A percentile compares a stretch with the other conserved stretches of the same genome.
phyloP scores from a whole-genome alignment of 2,888 invertebrate species.

The Spodoptera littoralis region DNA sequence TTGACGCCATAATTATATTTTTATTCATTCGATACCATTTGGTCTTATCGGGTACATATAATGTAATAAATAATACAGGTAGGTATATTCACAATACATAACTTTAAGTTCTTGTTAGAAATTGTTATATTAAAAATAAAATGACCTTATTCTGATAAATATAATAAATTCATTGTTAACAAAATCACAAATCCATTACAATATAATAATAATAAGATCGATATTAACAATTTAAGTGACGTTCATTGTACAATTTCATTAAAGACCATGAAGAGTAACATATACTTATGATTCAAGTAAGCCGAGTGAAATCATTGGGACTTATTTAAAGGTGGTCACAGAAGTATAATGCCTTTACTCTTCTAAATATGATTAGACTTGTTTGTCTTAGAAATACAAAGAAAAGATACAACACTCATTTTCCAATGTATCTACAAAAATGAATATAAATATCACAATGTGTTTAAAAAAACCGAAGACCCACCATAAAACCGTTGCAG shows the following conservation, averaged over 20 bases:
- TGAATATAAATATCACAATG: no score
- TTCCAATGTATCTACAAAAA: no score
- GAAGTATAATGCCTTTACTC: no score
- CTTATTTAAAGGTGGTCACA: no score
- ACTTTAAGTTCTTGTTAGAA: slow-evolving; percentile 31
- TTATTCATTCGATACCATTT: slow-evolving; percentile 29
- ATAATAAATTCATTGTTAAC: slow-evolving; percentile 54
- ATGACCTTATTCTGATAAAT: slow-evolving; percentile 29
- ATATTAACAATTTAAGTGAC: slow-evolving; percentile 9
- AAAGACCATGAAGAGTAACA: background rate
- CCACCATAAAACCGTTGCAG: slow-evolving; percentile 49
- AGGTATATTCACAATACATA: slow-evolving; percentile 19
- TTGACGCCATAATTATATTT: slow-evolving; percentile 37
- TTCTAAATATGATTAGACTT: no score
- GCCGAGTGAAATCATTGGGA: no score
- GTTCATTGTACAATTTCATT: no score
- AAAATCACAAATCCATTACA: slow-evolving; percentile 23
- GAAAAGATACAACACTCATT: no score
- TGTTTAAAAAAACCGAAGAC: no score
- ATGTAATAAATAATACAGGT: slow-evolving; percentile 4
- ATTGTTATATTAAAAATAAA: slow-evolving; percentile 37
- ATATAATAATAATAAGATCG: slow-evolving; percentile 25
- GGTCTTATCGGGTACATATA: slow-evolving; percentile 46
- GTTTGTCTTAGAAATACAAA: no score
- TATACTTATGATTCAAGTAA: no score